phyloP scores from a whole-genome alignment of 1,140 invertebrate species.

The Lepeophtheirus salmonis region DNA sequence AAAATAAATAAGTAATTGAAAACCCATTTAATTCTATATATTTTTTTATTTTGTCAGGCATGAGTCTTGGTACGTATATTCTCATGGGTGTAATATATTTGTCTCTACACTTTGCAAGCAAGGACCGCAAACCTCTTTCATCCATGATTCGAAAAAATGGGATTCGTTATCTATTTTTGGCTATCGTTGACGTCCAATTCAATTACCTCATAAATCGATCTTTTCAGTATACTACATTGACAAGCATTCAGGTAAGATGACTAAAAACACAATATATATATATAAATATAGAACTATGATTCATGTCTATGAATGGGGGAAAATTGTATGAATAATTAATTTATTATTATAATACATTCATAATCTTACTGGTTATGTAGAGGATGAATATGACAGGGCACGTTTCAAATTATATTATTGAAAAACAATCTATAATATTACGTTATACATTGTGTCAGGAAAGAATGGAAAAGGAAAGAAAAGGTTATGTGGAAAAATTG shows the following conservation, averaged over 20 bases:
- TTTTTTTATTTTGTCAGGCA: slow-evolving; percentile 14
- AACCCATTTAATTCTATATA: not conserved
- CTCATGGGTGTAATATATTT: slow-evolving; percentile 16
- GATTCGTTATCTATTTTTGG: slow-evolving; percentile 50
- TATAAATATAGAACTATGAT: too few species aligned
- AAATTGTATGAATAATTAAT: too few species aligned
- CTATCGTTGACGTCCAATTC: slow-evolving; percentile 57
- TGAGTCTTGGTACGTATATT: slow-evolving; percentile 14
- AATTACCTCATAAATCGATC: slow-evolving; percentile 52
- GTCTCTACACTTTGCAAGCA: slow-evolving; percentile 7
- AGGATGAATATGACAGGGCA: too few species aligned
- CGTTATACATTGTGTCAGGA: too few species aligned
- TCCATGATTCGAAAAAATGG: slow-evolving; percentile 42
- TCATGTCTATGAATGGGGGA: too few species aligned
- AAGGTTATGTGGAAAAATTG: too few species aligned
- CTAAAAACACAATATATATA: too few species aligned
- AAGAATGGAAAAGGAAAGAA: too few species aligned
- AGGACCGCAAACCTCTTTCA: slow-evolving; percentile 36
- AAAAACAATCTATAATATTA: too few species aligned
- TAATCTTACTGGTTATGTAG: too few species aligned
- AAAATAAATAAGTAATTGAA: slow-evolving; percentile 24
- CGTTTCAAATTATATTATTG: too few species aligned
- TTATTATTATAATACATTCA: too few species aligned
- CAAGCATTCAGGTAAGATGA: slow-evolving; percentile 39
- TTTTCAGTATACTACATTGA: slow-evolving; percentile 44